Base-by-base conservation (phyloP, 1,140 invertebrate species). In the Globodera ellingtonae region DNA sequence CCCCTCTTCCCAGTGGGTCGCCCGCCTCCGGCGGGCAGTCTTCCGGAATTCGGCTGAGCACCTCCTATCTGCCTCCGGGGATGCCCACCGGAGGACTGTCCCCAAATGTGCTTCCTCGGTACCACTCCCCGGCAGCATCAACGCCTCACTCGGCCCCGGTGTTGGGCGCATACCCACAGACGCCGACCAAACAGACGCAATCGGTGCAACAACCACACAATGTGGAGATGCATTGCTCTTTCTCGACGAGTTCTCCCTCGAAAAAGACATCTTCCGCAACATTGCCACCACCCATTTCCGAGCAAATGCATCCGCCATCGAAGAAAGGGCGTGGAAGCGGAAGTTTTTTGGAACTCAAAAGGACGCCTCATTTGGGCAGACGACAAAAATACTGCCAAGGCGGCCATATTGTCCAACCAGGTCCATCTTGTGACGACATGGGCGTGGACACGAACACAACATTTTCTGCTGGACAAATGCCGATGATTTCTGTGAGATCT, bases 281-380 rank as follows among this genome's bases (percentile, higher is more conserved):
- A 44, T 47, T 70, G 35, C 67, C 67, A 10, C 67, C 67, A 18
- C 67, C 67, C 1, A 70, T 35, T 70, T 70, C 67, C 10, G 67
- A 67, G 21, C 62, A 65, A 67, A 62, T 44, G 24, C 65, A 77
- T 65, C 35, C 65, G 69, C 48, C 18, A 0, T 44, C 46, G 3
- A 50, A 62, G 65, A 67, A 59, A 66, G 24, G 59, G 67, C 62
- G 59, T 24, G 74, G 74, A 50, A 75, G 18, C 21, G 74, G 74
- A 44, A 69, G 62, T 50, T 77, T 50, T 59, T 75, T 35, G 8
- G 67, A 21, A 6, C 6, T 21, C 10, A n/a, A 70, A 70, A 35
- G 67, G n/a, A 6, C 21, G 44, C 35, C n/a, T 18, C 21, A 70
- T 35, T 35, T 35, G 24, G 4, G n/a, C 67, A 70, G 35, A 44